phyloP scores from a whole-genome alignment of 2,888 invertebrate genomes.

The Lepidocyrtinus sp. region DNA sequence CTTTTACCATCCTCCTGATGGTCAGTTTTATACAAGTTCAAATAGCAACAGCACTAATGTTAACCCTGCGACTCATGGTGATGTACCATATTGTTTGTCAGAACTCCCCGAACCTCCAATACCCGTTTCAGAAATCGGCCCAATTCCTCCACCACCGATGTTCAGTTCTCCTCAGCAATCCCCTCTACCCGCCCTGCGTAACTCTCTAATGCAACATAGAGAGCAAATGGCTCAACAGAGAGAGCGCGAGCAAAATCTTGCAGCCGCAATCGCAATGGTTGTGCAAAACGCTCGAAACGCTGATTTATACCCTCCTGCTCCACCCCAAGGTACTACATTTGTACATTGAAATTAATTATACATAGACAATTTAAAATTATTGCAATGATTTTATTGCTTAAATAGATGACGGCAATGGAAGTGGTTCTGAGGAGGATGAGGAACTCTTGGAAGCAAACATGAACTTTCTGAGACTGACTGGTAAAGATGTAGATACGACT shows the following conservation, averaged over 20 bases:
- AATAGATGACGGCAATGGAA: slow-evolving; percentile 77
- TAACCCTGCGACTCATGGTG: slow-evolving; percentile 24
- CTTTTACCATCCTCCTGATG: slow-evolving; percentile 64
- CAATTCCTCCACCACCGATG: slow-evolving; percentile 95
- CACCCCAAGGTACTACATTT: slow-evolving; percentile 48
- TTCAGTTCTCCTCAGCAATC: slow-evolving; percentile 80
- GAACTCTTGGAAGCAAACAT: slow-evolving; percentile 71
- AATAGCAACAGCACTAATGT: slow-evolving; percentile 48
- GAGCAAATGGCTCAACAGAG: slow-evolving; percentile 68
- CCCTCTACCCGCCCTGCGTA: slow-evolving; percentile 67
- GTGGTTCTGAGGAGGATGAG: slow-evolving; percentile 75
- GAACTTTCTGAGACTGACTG: slow-evolving; percentile 64
- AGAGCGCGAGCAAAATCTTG: slow-evolving; percentile 69
- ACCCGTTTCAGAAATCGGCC: slow-evolving; percentile 92
- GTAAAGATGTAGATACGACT: slow-evolving; percentile 78
- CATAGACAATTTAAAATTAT: neutral
- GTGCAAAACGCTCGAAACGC: slow-evolving; percentile 69
- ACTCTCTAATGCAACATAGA: slow-evolving; percentile 76
- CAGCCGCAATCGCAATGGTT: slow-evolving; percentile 69
- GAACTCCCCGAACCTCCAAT: slow-evolving; percentile 94
- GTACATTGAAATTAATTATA: neutral
- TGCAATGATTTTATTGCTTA: slow-evolving; percentile 74
- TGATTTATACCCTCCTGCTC: slow-evolving; percentile 61
- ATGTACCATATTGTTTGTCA: slow-evolving; percentile 80
- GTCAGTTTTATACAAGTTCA: slow-evolving; percentile 60